These are phyloP conservation scores for Mythimna vitellina DNA, from an alignment of 2,888 invertebrate species.

Conservation along the genomic window DNA sequence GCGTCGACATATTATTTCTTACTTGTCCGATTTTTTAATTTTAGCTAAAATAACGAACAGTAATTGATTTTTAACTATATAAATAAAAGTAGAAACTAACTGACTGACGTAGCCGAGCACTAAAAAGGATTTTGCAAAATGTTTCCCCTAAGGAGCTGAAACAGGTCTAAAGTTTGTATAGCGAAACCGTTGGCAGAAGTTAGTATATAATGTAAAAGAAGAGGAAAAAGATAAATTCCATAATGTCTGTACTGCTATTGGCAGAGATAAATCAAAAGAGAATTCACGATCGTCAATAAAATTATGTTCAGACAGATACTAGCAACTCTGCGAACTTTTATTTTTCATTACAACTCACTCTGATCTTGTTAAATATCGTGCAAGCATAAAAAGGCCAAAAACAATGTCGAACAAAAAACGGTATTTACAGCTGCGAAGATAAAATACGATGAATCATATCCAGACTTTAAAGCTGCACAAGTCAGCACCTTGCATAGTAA, in stretches of 20 bases:
- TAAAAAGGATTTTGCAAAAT: no score
- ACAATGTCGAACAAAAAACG: no score
- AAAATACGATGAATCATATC: background rate
- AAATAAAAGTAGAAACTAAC: no score
- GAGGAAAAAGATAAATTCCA: background rate
- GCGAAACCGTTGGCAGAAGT: no score
- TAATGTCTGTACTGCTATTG: background rate
- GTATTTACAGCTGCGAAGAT: background rate
- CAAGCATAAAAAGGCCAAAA: background rate
- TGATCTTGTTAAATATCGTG: background rate
- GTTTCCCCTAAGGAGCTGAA: no score
- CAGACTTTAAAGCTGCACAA: background rate
- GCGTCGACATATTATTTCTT: no score
- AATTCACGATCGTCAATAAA: background rate
- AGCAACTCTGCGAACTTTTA: background rate
- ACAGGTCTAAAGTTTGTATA: no score
- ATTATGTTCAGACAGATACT: background rate
- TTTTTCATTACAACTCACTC: background rate
- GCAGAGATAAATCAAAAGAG: background rate
- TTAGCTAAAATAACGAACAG: no score
- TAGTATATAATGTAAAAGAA: no score
- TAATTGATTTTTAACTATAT: no score
- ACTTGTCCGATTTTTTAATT: no score
- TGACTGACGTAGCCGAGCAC: no score
- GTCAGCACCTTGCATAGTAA: background rate